Base-by-base conservation (phyloP, 2,113 vertebrate genomes). In the Sprattus sprattus region DNA sequence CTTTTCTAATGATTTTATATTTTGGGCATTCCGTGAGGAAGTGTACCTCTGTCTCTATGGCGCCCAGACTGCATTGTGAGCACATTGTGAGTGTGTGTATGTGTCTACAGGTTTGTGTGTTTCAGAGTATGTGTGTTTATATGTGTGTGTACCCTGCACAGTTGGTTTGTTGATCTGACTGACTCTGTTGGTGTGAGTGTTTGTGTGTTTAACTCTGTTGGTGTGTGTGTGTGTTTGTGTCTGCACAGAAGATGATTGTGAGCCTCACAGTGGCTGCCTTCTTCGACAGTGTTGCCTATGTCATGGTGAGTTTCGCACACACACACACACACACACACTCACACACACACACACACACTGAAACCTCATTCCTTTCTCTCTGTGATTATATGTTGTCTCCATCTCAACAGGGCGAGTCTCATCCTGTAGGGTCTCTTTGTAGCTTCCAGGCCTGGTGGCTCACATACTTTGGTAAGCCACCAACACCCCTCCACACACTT, bases 381-480 rank as follows among this genome's bases (percentile, higher is more conserved):
- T 52, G 25, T 85, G 85, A 39, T 39, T 39, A 39, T 39, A 20
- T 25, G 6, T 84, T 1, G 78, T 22, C 6, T 80, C 54, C 47
- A 57, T 22, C 6, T 80, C 54, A 45, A 57, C 81, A 96, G 96
- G 93, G 92, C 11, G 95, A 96, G 25, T 93, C 93, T 83, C 93
- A 94, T 89, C 92, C 92, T 13, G 90, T 92, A 85, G 95, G 95
- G 11, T 75, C 88, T 28, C 93, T 96, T 1, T 96, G 95, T 88
- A 89, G 93, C 89, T 96, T 96, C 86, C 96, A 96, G 90, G 96
- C 95, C 82, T 96, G 95, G 94, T 96, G 96, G 95, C 92, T 96
- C 82, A 96, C 94, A 45, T 96, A 96, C 89, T 96, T 96, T 92
- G 96, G 96, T 96, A 92, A 95, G 94, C 89, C 64, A 32, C 89